Conservation (phyloP, 2,888 invertebrate species). For the Ormyrus nitidulus region DNA sequence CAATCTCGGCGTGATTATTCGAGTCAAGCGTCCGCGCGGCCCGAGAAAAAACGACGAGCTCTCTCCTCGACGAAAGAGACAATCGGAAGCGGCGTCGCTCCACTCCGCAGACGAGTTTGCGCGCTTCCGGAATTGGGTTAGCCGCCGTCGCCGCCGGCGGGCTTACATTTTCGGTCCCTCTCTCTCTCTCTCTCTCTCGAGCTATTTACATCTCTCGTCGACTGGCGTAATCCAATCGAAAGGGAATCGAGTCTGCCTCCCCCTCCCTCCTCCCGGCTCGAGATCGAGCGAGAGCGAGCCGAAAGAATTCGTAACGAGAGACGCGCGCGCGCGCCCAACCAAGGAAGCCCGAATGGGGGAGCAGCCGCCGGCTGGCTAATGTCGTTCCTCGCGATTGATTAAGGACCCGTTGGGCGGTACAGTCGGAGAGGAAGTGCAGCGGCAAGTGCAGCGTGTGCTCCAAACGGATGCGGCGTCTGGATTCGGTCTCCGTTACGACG, state of each 20-base stretch:
- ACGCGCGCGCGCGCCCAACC: neutral
- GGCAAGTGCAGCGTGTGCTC: no score
- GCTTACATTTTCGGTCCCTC: neutral
- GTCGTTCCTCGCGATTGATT: conserved; percentile 32
- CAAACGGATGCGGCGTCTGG: no score
- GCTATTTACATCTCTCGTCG: conserved; percentile 29
- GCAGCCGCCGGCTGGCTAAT: neutral
- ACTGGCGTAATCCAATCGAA: conserved; percentile 41
- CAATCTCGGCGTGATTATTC: conserved; percentile 26
- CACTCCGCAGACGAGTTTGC: conserved; percentile 23
- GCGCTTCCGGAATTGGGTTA: conserved; percentile 36
- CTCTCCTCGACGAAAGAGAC: conserved; percentile 1
- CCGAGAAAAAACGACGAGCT: neutral
- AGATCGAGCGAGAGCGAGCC: neutral
- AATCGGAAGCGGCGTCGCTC: conserved; percentile 28
- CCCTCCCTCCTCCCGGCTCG: neutral
- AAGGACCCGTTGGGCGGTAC: neutral
- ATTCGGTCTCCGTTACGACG: no score
- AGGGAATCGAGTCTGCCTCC: conserved; percentile 21
- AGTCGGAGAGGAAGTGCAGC: neutral
- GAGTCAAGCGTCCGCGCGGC: conserved; percentile 15
- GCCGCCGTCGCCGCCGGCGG: neutral
- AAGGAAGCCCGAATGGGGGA: neutral
- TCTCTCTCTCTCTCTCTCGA: neutral
- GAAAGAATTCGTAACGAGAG: conserved; percentile 40